phyloP scores from a whole-genome alignment of 2,113 vertebrate genomes.

The Bubo bubo region DNA sequence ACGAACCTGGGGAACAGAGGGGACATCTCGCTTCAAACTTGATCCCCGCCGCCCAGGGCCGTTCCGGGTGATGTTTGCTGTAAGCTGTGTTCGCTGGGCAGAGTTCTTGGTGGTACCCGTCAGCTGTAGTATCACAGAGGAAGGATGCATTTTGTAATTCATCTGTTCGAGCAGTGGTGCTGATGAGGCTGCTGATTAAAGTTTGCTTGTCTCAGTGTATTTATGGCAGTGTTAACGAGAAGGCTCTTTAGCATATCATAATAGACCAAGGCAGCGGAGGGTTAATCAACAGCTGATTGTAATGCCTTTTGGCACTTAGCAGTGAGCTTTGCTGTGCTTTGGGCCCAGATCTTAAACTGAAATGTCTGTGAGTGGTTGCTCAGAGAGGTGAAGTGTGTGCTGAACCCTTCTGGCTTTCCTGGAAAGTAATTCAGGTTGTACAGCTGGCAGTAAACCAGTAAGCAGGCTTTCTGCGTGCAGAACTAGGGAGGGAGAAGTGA shows the following conservation, averaged over 20 bases:
- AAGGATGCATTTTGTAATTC: background rate
- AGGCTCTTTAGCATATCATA: accelerated
- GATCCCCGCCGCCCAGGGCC: background rate
- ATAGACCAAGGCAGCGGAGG: background rate
- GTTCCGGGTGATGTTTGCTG: accelerated
- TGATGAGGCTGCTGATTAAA: background rate
- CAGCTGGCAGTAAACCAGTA: background rate
- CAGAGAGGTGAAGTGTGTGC: background rate
- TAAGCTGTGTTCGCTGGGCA: accelerated
- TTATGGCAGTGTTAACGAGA: background rate
- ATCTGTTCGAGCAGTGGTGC: background rate
- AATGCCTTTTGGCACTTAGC: background rate
- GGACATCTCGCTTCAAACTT: accelerated
- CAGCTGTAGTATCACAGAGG: background rate
- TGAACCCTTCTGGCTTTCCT: background rate
- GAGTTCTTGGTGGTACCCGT: too few species aligned
- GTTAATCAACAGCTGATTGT: background rate
- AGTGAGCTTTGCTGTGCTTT: background rate
- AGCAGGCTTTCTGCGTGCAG: background rate
- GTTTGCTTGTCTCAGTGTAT: background rate
- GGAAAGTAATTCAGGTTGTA: background rate
- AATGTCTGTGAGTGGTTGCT: background rate
- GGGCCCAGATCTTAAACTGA: background rate
- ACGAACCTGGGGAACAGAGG: background rate
- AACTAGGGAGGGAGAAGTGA: background rate